These are phyloP conservation scores for Prinia subflava DNA, from an alignment of 2,113 vertebrate genomes.

Conservation along the genomic window DNA sequence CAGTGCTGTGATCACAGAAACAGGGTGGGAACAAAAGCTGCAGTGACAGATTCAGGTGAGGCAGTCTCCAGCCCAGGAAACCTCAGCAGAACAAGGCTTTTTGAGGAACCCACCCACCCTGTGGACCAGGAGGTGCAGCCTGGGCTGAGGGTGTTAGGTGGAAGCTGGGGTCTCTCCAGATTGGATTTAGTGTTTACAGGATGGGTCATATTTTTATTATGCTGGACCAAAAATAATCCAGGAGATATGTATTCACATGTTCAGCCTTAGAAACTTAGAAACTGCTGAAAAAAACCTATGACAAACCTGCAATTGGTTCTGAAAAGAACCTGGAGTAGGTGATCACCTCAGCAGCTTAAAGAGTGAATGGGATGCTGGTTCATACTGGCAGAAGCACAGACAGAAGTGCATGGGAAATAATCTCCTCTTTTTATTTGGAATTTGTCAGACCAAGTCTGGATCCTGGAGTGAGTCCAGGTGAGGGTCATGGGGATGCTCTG, in stretches of 20 bases:
- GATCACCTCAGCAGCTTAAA: not conserved
- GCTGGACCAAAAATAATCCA: not conserved
- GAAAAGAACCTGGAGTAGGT: not conserved
- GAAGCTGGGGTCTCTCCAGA: not conserved
- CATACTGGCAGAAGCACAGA: not conserved
- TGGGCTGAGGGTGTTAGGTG: not conserved
- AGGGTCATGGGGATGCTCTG: not conserved
- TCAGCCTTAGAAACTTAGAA: not conserved
- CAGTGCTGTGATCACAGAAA: slow-evolving; percentile 33
- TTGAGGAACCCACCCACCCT: not conserved
- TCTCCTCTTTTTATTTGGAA: not conserved
- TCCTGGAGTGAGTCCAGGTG: not conserved
- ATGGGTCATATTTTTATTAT: not conserved
- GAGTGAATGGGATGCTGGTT: not conserved
- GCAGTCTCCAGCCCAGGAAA: not conserved
- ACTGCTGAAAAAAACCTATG: not conserved
- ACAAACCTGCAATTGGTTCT: not conserved
- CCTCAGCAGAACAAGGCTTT: not conserved
- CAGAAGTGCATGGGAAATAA: not conserved
- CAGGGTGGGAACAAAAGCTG: not conserved
- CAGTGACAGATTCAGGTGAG: slow-evolving; percentile 42
- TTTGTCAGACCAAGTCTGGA: not conserved
- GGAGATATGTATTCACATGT: not conserved
- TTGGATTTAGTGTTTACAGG: not conserved
- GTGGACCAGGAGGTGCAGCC: not conserved